phyloP scores from a whole-genome alignment of 1,140 invertebrate species.

The Lepidurus arcticus region DNA sequence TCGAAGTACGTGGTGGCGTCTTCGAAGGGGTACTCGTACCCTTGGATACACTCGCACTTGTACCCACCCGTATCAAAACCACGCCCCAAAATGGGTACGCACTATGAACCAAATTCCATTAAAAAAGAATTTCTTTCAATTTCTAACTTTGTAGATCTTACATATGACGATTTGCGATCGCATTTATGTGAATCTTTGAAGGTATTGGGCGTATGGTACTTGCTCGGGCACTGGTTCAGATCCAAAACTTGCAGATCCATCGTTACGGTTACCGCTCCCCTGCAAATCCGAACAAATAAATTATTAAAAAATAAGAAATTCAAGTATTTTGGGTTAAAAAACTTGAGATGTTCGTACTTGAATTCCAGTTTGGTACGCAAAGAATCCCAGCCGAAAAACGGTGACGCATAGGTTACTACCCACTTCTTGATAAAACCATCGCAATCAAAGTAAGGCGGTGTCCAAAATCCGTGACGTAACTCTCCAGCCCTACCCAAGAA shows the following conservation, averaged over 20 bases:
- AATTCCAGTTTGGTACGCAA: conserved; percentile 85
- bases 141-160: conserved; percentile 54
- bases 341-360: conserved; percentile 64
- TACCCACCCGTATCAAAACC: conserved; percentile 91
- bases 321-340: background rate
- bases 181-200: conserved; percentile 95
- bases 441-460: conserved; percentile 89
- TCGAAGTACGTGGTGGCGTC: conserved; percentile 91
- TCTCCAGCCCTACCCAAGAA: conserved; percentile 62
- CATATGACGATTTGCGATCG: conserved; percentile 82
- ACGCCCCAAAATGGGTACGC: conserved; percentile 84
- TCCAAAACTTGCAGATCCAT: conserved; percentile 85
- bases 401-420: conserved; percentile 89
- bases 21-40: conserved; percentile 95
- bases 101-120: conserved; percentile 56
- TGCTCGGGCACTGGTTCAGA: conserved; percentile 87
- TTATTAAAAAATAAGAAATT: background rate
- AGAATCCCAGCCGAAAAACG: conserved; percentile 95
- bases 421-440: conserved; percentile 82
- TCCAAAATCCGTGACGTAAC: conserved; percentile 86
- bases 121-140: conserved; percentile 20
- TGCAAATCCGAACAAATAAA: conserved; percentile 48
- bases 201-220: conserved; percentile 82
- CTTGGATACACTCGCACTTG: conserved; percentile 96
- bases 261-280: conserved; percentile 88